Conservation (phyloP, 2,113 vertebrate species). For the Neoarius graeffei region DNA sequence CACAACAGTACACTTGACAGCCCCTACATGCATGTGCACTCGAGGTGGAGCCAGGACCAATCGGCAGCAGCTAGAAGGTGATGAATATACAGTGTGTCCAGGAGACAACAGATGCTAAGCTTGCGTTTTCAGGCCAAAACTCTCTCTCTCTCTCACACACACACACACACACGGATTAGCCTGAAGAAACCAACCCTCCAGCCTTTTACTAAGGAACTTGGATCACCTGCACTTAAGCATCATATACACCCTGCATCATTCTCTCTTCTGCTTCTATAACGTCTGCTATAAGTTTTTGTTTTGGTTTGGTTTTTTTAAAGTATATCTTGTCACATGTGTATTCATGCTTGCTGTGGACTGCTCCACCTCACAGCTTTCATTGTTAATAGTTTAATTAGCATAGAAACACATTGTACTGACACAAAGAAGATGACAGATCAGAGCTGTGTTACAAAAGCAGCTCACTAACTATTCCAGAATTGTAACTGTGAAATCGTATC, state of each 20-base stretch:
- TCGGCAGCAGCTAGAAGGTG: slow-evolving; percentile 13
- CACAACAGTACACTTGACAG: slow-evolving; percentile 19
- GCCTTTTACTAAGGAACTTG: neutral
- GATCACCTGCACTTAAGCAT: neutral
- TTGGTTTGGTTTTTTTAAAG: neutral
- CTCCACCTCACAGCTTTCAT: neutral
- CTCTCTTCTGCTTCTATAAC: neutral
- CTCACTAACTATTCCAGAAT: neutral
- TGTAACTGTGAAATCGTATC: neutral
- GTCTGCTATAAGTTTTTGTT: neutral
- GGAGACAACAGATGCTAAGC: slow-evolving; percentile 14
- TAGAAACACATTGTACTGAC: neutral
- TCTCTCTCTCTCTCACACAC: neutral
- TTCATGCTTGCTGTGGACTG: neutral
- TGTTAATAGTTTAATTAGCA: slow-evolving; percentile 13
- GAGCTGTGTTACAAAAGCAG: neutral
- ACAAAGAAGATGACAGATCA: neutral
- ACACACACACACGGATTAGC: neutral
- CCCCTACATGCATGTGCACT: neutral
- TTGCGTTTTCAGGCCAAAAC: neutral
- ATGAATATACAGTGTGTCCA: slow-evolving; percentile 29
- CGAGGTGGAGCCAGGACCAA: neutral
- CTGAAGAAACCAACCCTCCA: neutral
- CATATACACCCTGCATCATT: neutral
- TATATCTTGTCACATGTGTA: neutral